Conservation (phyloP, 2,113 vertebrate genomes). For the Xiphorhynchus elegans region DNA sequence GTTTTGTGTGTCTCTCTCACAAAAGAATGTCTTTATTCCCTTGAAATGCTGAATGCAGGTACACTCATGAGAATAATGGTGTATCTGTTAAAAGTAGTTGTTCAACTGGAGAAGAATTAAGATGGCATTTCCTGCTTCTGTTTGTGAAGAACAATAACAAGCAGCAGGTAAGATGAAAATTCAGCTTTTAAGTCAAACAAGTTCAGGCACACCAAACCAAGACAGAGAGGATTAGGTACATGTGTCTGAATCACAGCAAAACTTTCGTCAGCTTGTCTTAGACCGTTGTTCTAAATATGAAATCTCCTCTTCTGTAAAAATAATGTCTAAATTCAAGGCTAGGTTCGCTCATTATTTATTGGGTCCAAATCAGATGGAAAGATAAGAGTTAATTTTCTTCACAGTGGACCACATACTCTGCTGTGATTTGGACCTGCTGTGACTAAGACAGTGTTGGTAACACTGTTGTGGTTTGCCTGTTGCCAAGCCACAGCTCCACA, state of each 20-base stretch:
- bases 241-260: not conserved
- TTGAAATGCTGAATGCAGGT: not conserved
- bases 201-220: not conserved
- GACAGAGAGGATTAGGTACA: not conserved
- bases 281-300: not conserved
- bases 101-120: not conserved
- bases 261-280: not conserved
- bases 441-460: not conserved
- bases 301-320: not conserved
- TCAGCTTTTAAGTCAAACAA: not conserved
- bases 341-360: not conserved
- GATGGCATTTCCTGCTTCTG: not conserved
- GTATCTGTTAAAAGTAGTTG: not conserved
- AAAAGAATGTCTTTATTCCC: not conserved
- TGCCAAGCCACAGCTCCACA: not conserved
- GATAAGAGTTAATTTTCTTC: not conserved
- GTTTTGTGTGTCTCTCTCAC: not conserved
- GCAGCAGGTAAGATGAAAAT: not conserved
- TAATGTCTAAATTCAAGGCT: not conserved
- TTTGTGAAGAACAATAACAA: not conserved
- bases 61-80: not conserved
- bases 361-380: not conserved
- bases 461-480: not conserved
- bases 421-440: not conserved
- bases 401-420: not conserved